phyloP scores from a whole-genome alignment of 1,140 invertebrate genomes.

The Temnothorax nylanderi region DNA sequence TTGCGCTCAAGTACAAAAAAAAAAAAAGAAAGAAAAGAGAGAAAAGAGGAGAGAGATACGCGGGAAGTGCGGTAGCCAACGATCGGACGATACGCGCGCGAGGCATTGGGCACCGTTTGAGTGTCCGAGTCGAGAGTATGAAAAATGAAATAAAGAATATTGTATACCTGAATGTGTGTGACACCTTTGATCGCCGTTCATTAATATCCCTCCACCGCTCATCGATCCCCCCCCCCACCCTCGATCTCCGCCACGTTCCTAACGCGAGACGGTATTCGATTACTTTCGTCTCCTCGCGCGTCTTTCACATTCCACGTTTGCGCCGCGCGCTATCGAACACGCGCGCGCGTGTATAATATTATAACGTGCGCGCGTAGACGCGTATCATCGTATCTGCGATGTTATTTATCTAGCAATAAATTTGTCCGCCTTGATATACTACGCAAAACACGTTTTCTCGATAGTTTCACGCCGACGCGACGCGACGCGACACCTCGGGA shows the following conservation, averaged over 20 bases:
- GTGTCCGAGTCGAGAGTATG: slow-evolving; percentile 57
- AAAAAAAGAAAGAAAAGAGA: neutral
- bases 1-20: slow-evolving; percentile 39
- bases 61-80: neutral
- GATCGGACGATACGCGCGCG: slow-evolving; percentile 13
- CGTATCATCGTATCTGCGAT: slow-evolving; percentile 44
- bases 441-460: slow-evolving; percentile 64
- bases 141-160: slow-evolving; percentile 73
- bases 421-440: slow-evolving; percentile 67
- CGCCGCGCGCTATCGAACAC: slow-evolving; percentile 29
- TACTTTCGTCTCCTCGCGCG: slow-evolving; percentile 69
- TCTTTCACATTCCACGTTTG: slow-evolving; percentile 60
- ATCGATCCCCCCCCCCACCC: slow-evolving; percentile 53
- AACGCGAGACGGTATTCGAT: slow-evolving; percentile 73
- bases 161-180: slow-evolving; percentile 63
- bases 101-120: slow-evolving; percentile 15
- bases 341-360: slow-evolving; percentile 39
- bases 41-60: neutral
- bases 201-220: slow-evolving; percentile 68
- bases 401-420: slow-evolving; percentile 73
- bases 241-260: slow-evolving; percentile 36
- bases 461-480: slow-evolving; percentile 64
- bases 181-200: slow-evolving; percentile 66
- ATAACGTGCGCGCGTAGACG: slow-evolving; percentile 12
- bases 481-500: slow-evolving; percentile 1